Percentiles rank a stretch among this genome's conserved stretches.
These are phyloP conservation scores for Montipora efflorescens DNA, from an alignment of 64 coral and sea anemone species.

Conservation along the genomic window DNA sequence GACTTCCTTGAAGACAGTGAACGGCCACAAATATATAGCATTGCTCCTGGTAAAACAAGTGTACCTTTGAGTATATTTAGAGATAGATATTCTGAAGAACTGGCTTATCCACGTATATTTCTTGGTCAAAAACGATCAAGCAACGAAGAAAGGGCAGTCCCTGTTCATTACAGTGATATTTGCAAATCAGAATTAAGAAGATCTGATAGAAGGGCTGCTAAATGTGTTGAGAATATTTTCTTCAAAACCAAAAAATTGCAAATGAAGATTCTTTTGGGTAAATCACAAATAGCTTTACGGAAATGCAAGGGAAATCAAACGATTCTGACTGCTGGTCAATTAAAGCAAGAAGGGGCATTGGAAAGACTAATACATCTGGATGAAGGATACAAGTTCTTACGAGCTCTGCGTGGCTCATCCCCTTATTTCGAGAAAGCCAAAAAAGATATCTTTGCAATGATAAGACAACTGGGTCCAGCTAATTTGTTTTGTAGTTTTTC, in stretches of 20 bases:
- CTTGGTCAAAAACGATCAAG: no score
- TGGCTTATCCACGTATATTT: neutral
- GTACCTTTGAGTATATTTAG: neutral
- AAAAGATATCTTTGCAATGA: constrained; percentile 62
- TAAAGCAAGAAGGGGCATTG: constrained; percentile 64
- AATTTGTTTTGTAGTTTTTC: neutral
- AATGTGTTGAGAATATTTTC: constrained; percentile 58
- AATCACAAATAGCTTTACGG: constrained; percentile 66
- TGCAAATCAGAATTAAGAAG: constrained; percentile 56
- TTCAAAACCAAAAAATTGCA: neutral
- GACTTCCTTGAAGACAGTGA: neutral
- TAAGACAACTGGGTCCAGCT: constrained; percentile 5
- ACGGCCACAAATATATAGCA: neutral
- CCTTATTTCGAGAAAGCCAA: neutral
- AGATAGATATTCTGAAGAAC: neutral
- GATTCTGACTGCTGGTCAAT: constrained; percentile 35
- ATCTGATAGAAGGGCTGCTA: constrained; percentile 53
- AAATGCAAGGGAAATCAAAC: constrained; percentile 64
- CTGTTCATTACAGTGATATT: constrained; percentile 1
- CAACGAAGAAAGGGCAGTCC: no score
- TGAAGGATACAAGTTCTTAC: constrained; percentile 56
- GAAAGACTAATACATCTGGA: constrained; percentile 54
- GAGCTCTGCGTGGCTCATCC: constrained; percentile 37
- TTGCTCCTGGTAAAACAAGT: neutral
- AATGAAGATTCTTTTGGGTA: constrained; percentile 18